Conservation (phyloP, 2,888 invertebrate species). For the Sisyra nigra region DNA sequence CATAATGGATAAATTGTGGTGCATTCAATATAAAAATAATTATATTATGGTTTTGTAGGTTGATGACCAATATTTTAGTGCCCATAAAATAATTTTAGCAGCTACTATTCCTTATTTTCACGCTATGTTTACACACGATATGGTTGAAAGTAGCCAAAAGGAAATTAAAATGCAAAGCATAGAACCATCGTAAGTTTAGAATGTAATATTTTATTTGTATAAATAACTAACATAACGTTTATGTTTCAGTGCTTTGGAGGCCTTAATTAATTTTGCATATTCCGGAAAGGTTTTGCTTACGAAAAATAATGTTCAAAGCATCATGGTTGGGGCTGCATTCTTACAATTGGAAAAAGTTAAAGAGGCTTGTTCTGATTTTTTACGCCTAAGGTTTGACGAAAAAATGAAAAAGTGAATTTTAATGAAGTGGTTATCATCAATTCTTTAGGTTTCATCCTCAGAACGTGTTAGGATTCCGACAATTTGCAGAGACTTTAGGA, state of each 20-base stretch:
- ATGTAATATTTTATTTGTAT: conserved; percentile 4
- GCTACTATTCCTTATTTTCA: conserved; percentile 80
- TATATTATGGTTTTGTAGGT: conserved; percentile 32
- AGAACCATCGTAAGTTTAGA: conserved; percentile 46
- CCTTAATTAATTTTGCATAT: conserved; percentile 73
- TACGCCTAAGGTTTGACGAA: conserved; percentile 42
- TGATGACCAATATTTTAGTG: conserved; percentile 59
- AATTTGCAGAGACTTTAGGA: conserved; percentile 65
- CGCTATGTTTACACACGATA: conserved; percentile 80
- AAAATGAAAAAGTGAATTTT: too few relatives aligned
- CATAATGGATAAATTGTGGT: background rate
- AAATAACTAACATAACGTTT: background rate
- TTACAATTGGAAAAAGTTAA: conserved; percentile 63
- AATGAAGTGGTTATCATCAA: conserved; percentile 16
- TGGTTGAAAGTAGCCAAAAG: conserved; percentile 68
- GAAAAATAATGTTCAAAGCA: conserved; percentile 63
- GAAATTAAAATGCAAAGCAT: conserved; percentile 71
- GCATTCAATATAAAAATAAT: background rate
- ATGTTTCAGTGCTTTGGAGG: conserved; percentile 50
- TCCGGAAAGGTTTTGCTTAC: conserved; percentile 62
- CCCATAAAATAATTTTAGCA: conserved; percentile 69
- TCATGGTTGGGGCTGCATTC: conserved; percentile 74
- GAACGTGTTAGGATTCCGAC: conserved; percentile 63
- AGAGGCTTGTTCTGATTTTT: conserved; percentile 68
- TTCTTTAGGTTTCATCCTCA: conserved; percentile 60